Conservation (phyloP, 2,888 invertebrate genomes). For the Aromia moschata region DNA sequence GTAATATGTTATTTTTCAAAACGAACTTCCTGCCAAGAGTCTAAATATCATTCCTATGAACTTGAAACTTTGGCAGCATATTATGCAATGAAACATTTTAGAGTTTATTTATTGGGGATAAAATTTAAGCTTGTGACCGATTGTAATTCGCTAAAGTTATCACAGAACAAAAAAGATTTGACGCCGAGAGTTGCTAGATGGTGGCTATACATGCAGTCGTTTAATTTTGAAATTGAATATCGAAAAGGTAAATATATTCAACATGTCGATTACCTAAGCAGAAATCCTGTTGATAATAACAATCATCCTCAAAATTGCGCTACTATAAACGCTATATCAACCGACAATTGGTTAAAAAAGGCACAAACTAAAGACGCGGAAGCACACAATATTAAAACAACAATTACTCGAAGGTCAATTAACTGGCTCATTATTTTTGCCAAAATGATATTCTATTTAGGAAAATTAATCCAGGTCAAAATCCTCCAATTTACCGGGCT, state of each 20-base stretch:
- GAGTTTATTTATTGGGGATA: constrained; percentile 44
- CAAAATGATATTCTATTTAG: constrained; percentile 27
- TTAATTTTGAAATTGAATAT: constrained; percentile 36
- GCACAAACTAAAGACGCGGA: constrained; percentile 24
- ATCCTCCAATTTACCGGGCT: constrained; percentile 23
- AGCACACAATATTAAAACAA: constrained; percentile 6
- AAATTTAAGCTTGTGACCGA: constrained; percentile 50
- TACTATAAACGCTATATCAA: constrained; percentile 8
- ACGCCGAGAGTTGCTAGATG: constrained; percentile 10
- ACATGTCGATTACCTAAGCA: constrained; percentile 35
- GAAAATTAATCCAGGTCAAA: constrained; percentile 25
- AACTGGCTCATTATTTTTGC: constrained; percentile 21
- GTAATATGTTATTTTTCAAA: constrained; percentile 44
- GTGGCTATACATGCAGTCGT: constrained; percentile 30
- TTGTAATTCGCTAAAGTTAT: constrained; percentile 40
- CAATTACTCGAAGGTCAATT: no score
- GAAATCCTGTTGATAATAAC: constrained; percentile 8
- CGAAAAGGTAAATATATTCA: constrained; percentile 26
- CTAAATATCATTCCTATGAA: constrained; percentile 44
- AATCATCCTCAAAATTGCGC: neutral
- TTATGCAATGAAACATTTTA: constrained; percentile 45
- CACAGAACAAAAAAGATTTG: constrained; percentile 5
- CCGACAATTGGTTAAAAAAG: constrained; percentile 25
- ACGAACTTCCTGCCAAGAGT: constrained; percentile 22
- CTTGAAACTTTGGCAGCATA: constrained; percentile 51